Evolutionary conservation across 2,888 invertebrate species (phyloP).

Genomic region (Tribolium freemani): DNA sequence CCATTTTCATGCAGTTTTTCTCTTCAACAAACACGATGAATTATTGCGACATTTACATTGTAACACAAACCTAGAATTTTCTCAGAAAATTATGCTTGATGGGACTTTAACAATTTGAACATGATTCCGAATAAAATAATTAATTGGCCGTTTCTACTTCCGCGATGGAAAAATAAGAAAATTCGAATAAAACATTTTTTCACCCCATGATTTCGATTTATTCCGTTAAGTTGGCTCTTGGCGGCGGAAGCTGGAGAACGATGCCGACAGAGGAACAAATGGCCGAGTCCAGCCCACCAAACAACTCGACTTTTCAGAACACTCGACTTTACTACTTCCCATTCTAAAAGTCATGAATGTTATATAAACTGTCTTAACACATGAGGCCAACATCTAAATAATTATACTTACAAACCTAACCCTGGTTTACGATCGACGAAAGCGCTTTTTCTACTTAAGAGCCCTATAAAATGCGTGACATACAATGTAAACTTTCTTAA

Average conservation of each 20-base stretch:
- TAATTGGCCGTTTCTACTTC: background rate
- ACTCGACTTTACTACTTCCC: slow-evolving; percentile 43
- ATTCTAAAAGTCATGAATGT: slow-evolving; percentile 48
- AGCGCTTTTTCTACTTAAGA: slow-evolving; percentile 42
- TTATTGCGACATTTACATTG: slow-evolving; percentile 24
- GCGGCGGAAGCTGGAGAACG: slow-evolving; percentile 33
- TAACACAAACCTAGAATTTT: slow-evolving; percentile 15
- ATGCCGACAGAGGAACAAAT: slow-evolving; percentile 44
- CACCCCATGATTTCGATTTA: background rate
- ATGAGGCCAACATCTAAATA: slow-evolving; percentile 52
- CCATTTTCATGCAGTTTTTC: slow-evolving; percentile 30
- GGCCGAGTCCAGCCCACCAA: slow-evolving; percentile 39
- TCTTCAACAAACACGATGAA: slow-evolving; percentile 32
- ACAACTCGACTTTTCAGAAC: slow-evolving; percentile 48
- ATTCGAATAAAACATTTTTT: too few species aligned
- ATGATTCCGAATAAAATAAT: background rate
- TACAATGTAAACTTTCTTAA: slow-evolving; percentile 40
- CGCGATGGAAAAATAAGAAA: too few species aligned
- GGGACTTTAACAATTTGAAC: slow-evolving; percentile 16
- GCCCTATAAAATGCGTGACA: slow-evolving; percentile 39
- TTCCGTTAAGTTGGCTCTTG: slow-evolving; percentile 1
- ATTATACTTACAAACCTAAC: slow-evolving; percentile 47
- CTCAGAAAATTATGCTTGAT: slow-evolving; percentile 6
- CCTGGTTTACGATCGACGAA: slow-evolving; percentile 38
- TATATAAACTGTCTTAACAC: slow-evolving; percentile 50